Percentiles rank a stretch among this genome's conserved stretches.
Evolutionary conservation across 2,113 vertebrate genomes (phyloP).

Genomic region (Oxyura jamaicensis): DNA sequence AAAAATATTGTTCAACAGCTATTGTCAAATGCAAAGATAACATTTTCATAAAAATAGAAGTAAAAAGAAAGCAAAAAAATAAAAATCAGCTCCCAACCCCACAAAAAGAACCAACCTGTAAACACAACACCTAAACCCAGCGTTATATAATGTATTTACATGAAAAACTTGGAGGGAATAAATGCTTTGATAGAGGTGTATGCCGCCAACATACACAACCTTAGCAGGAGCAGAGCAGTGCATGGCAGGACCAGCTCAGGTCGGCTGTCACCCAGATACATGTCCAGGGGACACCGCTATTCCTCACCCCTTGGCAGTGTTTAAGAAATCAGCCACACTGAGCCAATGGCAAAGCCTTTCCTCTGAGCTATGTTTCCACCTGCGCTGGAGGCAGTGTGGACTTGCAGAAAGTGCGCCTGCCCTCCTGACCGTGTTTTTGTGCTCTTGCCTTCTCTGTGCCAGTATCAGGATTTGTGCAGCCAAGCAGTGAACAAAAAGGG

Average conservation of each 20-base stretch:
- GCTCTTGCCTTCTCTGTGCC: accelerated
- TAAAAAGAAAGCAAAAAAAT: neutral
- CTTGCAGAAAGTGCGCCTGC: neutral
- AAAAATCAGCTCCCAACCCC: neutral
- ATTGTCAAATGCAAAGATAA: neutral
- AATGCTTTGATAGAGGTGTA: neutral
- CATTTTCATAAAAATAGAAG: neutral
- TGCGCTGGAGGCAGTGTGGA: neutral
- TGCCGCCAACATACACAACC: accelerated
- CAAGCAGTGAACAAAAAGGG: neutral
- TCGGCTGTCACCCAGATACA: neutral
- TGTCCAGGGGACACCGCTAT: neutral
- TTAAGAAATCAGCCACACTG: neutral
- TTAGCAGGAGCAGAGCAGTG: accelerated
- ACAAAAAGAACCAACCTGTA: neutral
- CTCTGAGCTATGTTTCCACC: neutral
- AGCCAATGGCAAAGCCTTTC: neutral
- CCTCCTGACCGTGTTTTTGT: neutral
- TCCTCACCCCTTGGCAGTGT: accelerated
- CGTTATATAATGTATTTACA: neutral
- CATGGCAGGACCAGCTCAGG: neutral
- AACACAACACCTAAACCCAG: neutral
- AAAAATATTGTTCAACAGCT: accelerated
- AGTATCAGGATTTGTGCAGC: neutral
- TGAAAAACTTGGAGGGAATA: neutral